A percentile compares a stretch with the other conserved stretches of the same genome.
These are phyloP conservation scores for Coenonympha glycerion DNA, from an alignment of 2,888 invertebrate species.

Conservation along the genomic window DNA sequence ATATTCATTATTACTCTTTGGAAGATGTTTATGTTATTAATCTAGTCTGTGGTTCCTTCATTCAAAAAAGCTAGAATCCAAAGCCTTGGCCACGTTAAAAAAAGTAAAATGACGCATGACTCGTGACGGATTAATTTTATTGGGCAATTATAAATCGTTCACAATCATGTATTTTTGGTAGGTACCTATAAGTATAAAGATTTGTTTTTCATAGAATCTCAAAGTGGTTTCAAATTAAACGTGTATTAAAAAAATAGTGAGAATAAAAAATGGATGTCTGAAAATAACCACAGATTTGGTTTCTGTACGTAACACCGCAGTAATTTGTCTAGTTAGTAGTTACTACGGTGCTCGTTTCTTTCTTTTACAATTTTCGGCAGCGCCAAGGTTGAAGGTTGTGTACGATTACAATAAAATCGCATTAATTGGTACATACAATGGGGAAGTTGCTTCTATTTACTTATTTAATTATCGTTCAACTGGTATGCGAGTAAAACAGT, in stretches of 20 bases:
- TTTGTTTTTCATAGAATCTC: conserved; percentile 22
- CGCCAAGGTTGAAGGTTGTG: conserved; percentile 56
- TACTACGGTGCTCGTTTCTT: conserved; percentile 20
- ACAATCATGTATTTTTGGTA: no score
- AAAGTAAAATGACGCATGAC: conserved; percentile 29
- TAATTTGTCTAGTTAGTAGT: conserved; percentile 4
- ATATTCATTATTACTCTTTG: neutral
- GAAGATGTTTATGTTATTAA: neutral
- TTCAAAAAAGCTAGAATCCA: neutral
- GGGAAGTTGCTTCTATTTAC: conserved; percentile 42
- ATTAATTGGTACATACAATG: conserved; percentile 50
- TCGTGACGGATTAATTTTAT: conserved; percentile 32
- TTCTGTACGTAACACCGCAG: conserved; percentile 27
- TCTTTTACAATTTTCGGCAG: conserved; percentile 47
- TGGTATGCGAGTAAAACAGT: conserved; percentile 42
- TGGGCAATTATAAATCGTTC: conserved; percentile 30
- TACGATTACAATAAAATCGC: conserved; percentile 44
- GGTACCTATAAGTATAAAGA: no score
- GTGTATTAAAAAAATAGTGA: conserved; percentile 2
- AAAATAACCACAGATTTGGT: conserved; percentile 20
- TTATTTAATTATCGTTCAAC: conserved; percentile 59
- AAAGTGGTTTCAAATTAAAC: conserved; percentile 17
- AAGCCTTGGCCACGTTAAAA: neutral
- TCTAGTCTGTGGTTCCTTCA: neutral
- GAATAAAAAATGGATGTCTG: conserved; percentile 5